Percentiles rank a stretch among this genome's conserved stretches.
Evolutionary conservation across 2,113 vertebrate species (phyloP).

Genomic region (Colinus virginianus): DNA sequence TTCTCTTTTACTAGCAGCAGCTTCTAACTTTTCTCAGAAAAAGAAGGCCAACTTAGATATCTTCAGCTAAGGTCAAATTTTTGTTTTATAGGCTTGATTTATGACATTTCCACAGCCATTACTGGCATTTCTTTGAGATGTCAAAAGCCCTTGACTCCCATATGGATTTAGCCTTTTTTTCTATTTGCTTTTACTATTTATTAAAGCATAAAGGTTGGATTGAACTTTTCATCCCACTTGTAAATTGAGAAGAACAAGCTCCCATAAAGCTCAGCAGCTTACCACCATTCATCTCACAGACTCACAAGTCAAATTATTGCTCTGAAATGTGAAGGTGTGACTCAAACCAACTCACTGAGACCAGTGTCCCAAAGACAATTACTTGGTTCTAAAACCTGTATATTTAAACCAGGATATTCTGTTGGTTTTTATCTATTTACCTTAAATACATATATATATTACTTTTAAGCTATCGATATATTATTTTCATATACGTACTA

Average conservation of each 20-base stretch:
- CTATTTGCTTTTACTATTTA: slow-evolving; percentile 42
- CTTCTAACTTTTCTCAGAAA: background rate
- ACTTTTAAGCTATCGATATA: background rate
- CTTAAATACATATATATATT: too few relatives aligned
- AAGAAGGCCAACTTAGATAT: background rate
- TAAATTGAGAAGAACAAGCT: slow-evolving; percentile 1
- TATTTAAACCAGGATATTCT: background rate
- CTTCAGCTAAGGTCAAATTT: slow-evolving; percentile 8
- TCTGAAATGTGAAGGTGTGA: background rate
- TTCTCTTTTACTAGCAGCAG: background rate
- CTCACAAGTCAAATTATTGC: background rate
- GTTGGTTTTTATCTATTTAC: background rate
- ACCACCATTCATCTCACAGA: background rate
- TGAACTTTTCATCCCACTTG: slow-evolving; percentile 5
- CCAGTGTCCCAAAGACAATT: background rate
- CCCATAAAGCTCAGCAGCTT: background rate
- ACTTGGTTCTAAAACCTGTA: background rate
- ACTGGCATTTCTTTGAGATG: background rate
- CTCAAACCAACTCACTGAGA: background rate
- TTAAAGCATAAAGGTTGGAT: slow-evolving; percentile 8
- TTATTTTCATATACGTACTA: background rate
- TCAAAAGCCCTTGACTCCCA: background rate
- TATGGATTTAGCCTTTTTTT: slow-evolving; percentile 1
- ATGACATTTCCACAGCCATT: slow-evolving; percentile 15
- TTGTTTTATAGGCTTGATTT: slow-evolving; percentile 17